Conservation (phyloP, 2,888 invertebrate species). For the Daptonema setosum region DNA sequence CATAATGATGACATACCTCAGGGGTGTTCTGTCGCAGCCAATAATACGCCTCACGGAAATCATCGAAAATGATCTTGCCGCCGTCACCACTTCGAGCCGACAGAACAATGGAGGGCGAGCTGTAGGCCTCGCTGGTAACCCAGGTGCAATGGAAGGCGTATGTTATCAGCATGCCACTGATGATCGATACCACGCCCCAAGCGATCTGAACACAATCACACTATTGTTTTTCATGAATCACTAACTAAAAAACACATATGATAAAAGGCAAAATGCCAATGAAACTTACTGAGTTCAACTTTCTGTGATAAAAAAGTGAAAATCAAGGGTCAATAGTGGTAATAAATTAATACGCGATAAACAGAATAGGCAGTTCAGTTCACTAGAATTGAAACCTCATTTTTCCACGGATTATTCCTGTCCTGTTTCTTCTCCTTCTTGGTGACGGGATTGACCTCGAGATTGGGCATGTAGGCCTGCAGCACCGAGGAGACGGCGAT, state of each 20-base stretch:
- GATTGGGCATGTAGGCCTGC: conserved; percentile 60
- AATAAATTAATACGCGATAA: no score
- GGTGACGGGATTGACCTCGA: conserved; percentile 32
- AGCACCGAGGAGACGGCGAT: conserved; percentile 70
- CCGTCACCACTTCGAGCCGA: conserved; percentile 51
- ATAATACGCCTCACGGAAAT: conserved; percentile 91
- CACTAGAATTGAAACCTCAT: conserved; percentile 42
- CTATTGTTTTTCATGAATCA: no score
- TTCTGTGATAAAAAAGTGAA: no score
- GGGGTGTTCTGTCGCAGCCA: conserved; percentile 90
- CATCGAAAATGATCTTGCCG: conserved; percentile 78
- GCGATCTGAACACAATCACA: conserved; percentile 38
- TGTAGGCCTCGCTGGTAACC: conserved; percentile 92
- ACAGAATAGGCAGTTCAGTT: no score
- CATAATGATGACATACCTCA: conserved; percentile 38
- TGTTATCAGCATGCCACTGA: conserved; percentile 42
- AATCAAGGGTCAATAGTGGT: no score
- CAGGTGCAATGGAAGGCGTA: conserved; percentile 94
- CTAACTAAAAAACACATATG: no score
- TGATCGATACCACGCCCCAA: conserved; percentile 55
- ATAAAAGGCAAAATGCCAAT: no score
- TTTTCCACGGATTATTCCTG: conserved; percentile 50
- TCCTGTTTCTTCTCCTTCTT: conserved; percentile 16
- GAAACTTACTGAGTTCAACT: no score
- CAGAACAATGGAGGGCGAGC: conserved; percentile 65